Base-by-base conservation (phyloP, 2,797 vertebrate genomes). In the Enteromius fasciolatus region DNA sequence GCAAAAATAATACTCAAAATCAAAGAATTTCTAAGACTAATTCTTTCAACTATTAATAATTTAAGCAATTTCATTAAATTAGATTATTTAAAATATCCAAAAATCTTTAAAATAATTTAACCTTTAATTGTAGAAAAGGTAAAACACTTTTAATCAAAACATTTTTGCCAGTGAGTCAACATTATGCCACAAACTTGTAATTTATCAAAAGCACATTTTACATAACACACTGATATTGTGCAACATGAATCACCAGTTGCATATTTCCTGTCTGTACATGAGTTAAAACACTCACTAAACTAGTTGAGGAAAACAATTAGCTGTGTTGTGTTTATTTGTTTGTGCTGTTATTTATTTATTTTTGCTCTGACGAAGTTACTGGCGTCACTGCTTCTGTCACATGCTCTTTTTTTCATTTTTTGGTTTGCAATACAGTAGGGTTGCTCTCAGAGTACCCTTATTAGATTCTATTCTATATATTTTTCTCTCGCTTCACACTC, bases 311-410 rank as follows among this genome's bases (percentile, higher is more conserved):
- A 44, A 80, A 59, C 23, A 67, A 78, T 52, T 52, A 68, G 11
- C 57, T 44, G 5, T 17, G n/a, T 25, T 39, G 39, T 31, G 57
- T 63, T 39, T 52, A 2, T 73, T 31, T 72, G 12, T 15, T 20
- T 48, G 5, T 52, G 39, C 17, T 52, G 50, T 52, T 46, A 41
- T 76, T 59, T 31, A 75, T 73, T 74, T 14, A 41, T 39, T 28
- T 48, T n/a, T 48, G 39, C 39, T 48, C 17, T 64, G 59, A 63
- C 25, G 25, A 67, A 67, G 36, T 36, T 4, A 50, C 31, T 50
- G 46, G 8, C 33, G 15, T 75, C 46, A 75, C 44, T 52, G 6
- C 63, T 75, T 82, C 17, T 75, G 10, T 67, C 59, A 75, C 70
- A 66, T 75, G 31, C 12, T 61, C 8, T 46, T 81, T 72, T 39